Conservation (phyloP, 2,797 vertebrate genomes). For the Arvicola amphibius region DNA sequence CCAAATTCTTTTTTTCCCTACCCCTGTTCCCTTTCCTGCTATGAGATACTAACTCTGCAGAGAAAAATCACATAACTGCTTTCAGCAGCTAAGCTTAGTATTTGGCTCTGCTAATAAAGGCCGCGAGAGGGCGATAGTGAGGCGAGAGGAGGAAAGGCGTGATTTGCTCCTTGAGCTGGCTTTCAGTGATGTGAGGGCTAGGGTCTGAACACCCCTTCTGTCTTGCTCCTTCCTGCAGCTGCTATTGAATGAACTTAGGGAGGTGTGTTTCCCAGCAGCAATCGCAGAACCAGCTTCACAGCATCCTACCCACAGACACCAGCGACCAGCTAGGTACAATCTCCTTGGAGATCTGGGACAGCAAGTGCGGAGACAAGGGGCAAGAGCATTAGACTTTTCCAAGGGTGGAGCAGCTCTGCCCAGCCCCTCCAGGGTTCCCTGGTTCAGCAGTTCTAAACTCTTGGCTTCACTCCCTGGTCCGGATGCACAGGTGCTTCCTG, state of each 20-base stretch:
- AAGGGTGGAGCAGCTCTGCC: not conserved
- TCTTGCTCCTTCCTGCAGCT: not conserved
- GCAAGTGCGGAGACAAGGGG: not conserved
- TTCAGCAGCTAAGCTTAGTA: not conserved
- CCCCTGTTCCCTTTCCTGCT: not conserved
- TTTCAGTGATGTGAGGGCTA: conserved; percentile 38
- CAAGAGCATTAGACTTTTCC: not conserved
- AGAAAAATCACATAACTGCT: not conserved
- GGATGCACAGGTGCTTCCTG: not conserved
- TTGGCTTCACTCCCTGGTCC: not conserved
- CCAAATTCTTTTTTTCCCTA: not conserved
- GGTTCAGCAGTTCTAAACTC: not conserved
- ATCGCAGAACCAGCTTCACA: not conserved
- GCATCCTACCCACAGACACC: not conserved
- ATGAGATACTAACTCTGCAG: not conserved
- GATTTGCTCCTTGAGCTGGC: not conserved
- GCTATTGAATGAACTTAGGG: not conserved
- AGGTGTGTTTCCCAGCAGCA: not conserved
- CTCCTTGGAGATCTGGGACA: not conserved
- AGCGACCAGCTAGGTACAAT: not conserved
- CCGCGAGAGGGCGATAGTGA: conserved; percentile 71
- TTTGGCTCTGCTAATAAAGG: conserved; percentile 29
- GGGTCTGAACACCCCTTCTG: not conserved
- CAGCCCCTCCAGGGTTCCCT: not conserved
- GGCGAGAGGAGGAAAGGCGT: not conserved